Evolutionary conservation across 2,888 invertebrate genomes (phyloP).

Genomic region (Nomada flava): DNA sequence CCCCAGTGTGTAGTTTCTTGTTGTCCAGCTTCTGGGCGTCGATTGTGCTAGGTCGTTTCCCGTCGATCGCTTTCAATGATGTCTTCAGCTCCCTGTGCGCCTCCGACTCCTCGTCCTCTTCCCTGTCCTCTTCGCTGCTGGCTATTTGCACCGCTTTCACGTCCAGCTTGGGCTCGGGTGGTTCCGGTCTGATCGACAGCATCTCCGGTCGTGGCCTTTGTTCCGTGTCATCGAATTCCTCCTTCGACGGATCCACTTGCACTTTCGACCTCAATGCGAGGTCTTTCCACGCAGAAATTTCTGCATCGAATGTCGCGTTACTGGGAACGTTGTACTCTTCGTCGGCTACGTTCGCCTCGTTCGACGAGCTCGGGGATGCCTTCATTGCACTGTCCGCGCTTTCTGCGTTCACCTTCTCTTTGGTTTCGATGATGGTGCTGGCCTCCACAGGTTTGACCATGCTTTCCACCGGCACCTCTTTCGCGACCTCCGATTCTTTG

Average conservation of each 20-base stretch:
- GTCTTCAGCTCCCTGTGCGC: background rate
- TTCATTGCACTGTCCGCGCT: slow-evolving; percentile 15
- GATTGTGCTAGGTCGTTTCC: background rate
- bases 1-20: slow-evolving; percentile 61
- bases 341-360: slow-evolving; percentile 36
- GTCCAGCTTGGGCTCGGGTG: slow-evolving; percentile 72
- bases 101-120: slow-evolving; percentile 11
- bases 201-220: slow-evolving; percentile 4
- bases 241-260: background rate
- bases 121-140: slow-evolving; percentile 1
- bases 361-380: background rate
- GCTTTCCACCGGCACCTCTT: background rate
- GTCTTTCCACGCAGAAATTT: slow-evolving; percentile 73
- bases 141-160: slow-evolving; percentile 61
- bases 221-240: background rate
- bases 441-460: background rate
- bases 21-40: slow-evolving; percentile 27
- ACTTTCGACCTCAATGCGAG: slow-evolving; percentile 63
- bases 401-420: background rate
- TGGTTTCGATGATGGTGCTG: background rate
- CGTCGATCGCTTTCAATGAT: background rate
- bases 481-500: background rate
- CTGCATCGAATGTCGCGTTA: slow-evolving; percentile 51
- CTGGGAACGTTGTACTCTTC: slow-evolving; percentile 64
- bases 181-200: slow-evolving; percentile 75